Evolutionary conservation across 2,113 vertebrate species (phyloP).

Genomic region (Macrotis lagotis): DNA sequence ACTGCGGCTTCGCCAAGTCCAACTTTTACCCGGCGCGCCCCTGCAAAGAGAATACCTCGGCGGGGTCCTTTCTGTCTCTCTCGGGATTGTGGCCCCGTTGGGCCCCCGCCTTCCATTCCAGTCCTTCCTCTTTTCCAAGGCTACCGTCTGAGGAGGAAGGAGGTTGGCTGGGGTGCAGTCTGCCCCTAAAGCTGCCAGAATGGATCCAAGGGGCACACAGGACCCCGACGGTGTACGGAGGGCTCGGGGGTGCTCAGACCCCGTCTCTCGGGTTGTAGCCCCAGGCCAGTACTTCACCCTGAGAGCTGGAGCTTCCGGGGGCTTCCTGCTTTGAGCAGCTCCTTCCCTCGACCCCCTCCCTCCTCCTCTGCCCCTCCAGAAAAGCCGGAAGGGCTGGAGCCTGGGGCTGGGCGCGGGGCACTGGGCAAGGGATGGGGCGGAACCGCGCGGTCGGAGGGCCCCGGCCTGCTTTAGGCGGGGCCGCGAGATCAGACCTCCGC

Average conservation of each 20-base stretch:
- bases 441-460: neutral
- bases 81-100: neutral
- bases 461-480: constrained; percentile 44
- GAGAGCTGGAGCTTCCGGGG: neutral
- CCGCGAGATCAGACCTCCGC: constrained; percentile 41
- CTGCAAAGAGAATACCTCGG: neutral
- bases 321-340: neutral
- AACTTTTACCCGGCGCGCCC: neutral
- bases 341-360: neutral
- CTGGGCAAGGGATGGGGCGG: neutral
- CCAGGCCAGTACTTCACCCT: neutral
- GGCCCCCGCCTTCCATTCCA: neutral
- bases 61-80: neutral
- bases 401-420: constrained; percentile 20
- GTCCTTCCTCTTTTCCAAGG: neutral
- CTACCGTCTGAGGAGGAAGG: neutral
- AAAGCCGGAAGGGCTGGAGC: constrained; percentile 75
- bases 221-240: neutral
- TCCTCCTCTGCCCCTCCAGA: constrained; percentile 68
- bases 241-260: neutral
- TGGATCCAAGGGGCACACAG: neutral
- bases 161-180: neutral
- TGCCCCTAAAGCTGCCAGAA: neutral
- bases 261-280: neutral
- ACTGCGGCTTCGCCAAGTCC: neutral